Evolutionary conservation across 2,888 invertebrate species (phyloP).

Genomic region (Sinohyriopsis cumingii): DNA sequence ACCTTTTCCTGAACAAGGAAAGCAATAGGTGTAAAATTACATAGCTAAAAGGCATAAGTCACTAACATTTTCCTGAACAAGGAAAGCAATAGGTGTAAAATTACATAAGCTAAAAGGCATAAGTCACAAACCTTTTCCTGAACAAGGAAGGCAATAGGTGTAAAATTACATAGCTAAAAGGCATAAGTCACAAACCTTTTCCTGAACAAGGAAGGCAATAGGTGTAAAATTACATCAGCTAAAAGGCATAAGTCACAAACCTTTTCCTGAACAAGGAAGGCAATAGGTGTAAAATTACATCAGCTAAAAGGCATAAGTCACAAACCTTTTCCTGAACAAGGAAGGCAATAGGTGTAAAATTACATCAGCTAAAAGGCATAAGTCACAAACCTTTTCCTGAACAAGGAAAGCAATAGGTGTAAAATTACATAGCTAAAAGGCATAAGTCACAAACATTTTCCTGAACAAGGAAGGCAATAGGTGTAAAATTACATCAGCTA

Average conservation of each 20-base stretch:
- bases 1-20: constrained; percentile 59
- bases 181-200: constrained; percentile 40
- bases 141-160: constrained; percentile 42
- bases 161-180: not conserved
- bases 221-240: not conserved
- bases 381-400: constrained; percentile 47
- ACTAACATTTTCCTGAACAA: constrained; percentile 55
- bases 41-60: not conserved
- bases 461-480: constrained; percentile 48
- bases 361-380: not conserved
- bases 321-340: constrained; percentile 55
- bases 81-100: constrained; percentile 26
- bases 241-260: constrained; percentile 21
- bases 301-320: not conserved
- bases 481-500: not conserved
- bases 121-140: constrained; percentile 48
- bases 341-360: constrained; percentile 24
- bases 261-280: constrained; percentile 55
- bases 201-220: constrained; percentile 50
- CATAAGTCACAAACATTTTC: constrained; percentile 42
- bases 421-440: not conserved
- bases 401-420: constrained; percentile 42
- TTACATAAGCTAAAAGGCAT: not conserved
- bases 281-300: not conserved
- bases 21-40: constrained; percentile 3